Evolutionary conservation across 2,113 vertebrate species (phyloP), one percentile per base, ranked within the genome.

Genomic region (Campylomormyrus tamandua): DNA sequence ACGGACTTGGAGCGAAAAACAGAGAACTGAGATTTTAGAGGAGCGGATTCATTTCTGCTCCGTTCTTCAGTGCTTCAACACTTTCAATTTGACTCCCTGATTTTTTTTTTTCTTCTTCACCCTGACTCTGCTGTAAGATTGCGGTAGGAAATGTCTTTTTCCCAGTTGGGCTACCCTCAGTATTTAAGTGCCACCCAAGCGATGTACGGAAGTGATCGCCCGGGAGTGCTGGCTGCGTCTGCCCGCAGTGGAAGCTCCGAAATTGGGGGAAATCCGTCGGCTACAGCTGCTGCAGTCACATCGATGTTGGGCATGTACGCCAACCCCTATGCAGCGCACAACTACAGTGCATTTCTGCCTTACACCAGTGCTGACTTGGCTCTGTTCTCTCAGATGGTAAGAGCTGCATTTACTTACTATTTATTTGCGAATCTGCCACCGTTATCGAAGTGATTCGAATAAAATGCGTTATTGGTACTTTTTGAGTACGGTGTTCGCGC

Each of bases 381-480:
- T 94, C 97, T 99, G 92, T 99, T 99, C 95, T 98, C 98, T 42
- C 98, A 99, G 94, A 98, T 99, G 98, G 98, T 99, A 96, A 98
- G 97, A 74, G 88, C 95, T 88, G 1, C 89, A 27, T 88, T 87
- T 83, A 70, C 52, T 8, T 70, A 13, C 27, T 21, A 24, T 46
- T 80, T 88, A n/a, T 66, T 39, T 52, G 48, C 56, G 31, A 87
- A 5, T 42, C 52, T 35, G 45, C 10, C 10, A 7, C 3, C 31
- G 27, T 31, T 84, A 50, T 13, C 42, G 49, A 52, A 87, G 24
- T 39, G n/a, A 87, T 53, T 31, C 49, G n/a, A 31, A 87, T 24
- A 11, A 21, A 17, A 66, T 17, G 8, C 46, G 27, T 27, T 89
- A 42, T 53, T 77, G 74, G 9, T 84, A 48, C 45, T 84, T 84